Evolutionary conservation across 2,888 invertebrate genomes (phyloP), one percentile per base, ranked within the genome.

Genomic region (Drosophila seclusa): DNA sequence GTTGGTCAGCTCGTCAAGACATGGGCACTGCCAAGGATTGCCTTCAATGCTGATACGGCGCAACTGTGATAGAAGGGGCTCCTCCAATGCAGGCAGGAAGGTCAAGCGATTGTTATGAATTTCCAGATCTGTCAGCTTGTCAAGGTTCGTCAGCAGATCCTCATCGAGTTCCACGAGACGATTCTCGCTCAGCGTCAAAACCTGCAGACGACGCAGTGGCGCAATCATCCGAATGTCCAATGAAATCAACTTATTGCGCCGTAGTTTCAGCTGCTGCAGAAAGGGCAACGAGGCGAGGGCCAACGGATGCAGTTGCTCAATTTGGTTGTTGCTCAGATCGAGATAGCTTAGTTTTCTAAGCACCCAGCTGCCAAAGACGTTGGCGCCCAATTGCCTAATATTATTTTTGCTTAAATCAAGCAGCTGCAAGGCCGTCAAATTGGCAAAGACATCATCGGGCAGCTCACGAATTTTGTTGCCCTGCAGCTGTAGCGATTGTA

Each of bases 21-120:
- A 93, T 2, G 80, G 71, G 63, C 93, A 93, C 68, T 93, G 92
- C 93, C 93, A 93, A 2, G 93, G 92, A 76, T 93, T 93, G 3
- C 91, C 92, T 68, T 93, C 92, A 32, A 93, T 70, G 18, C 86
- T 74, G 4, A 91, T 76, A 57, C 87, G 87, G 11, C 55, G 55
- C 13, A 93, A 53, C 1, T 75, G 67, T 1, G 70, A 68, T 73
- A 92, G 85, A 7, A 68, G 67, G 67, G 89, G 84, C 2, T 71
- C 69, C 42, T 82, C 78, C 4, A 77, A 48, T 4, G 68, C 76
- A 0, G 92, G 91, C n/a, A 92, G 63, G 73, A 84, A 93, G n/a
- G 91, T 89, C 11, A 93, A 63, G 16, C 83, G 87, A 68, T 93
- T 93, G 49, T 92, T 88, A 66, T 92, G 91, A 21, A 93, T 72